phyloP scores from a whole-genome alignment of 2,888 invertebrate genomes.

The Hylaea fasciaria region DNA sequence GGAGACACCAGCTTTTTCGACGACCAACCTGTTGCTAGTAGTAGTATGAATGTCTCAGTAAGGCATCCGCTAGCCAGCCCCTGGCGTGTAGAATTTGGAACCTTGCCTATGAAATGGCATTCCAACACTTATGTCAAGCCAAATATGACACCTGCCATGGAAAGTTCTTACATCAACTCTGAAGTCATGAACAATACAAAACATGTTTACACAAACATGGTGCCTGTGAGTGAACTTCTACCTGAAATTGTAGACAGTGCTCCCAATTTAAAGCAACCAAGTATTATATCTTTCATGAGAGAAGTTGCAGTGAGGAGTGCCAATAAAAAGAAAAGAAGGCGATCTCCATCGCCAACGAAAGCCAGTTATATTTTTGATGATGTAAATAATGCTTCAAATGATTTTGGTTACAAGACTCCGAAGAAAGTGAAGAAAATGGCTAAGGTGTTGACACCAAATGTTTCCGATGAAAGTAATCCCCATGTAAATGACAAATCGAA shows the following conservation, averaged over 20 bases:
- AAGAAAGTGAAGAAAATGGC: slow-evolving; percentile 38
- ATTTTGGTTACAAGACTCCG: slow-evolving; percentile 36
- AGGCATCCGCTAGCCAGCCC: slow-evolving; percentile 73
- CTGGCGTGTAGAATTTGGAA: slow-evolving; percentile 77
- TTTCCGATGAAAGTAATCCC: slow-evolving; percentile 36
- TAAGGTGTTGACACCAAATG: slow-evolving; percentile 25
- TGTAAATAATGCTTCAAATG: slow-evolving; percentile 40
- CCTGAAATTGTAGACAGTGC: slow-evolving; percentile 54
- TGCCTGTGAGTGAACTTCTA: slow-evolving; percentile 54
- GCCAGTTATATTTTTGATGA: slow-evolving; percentile 60
- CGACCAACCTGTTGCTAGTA: slow-evolving; percentile 75
- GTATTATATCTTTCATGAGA: slow-evolving; percentile 77
- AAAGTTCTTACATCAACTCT: slow-evolving; percentile 72
- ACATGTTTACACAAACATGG: slow-evolving; percentile 76
- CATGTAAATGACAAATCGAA: slow-evolving; percentile 45
- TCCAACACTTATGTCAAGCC: slow-evolving; percentile 75
- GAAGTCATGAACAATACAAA: slow-evolving; percentile 66
- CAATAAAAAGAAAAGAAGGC: slow-evolving; percentile 63
- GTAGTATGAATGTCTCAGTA: slow-evolving; percentile 72
- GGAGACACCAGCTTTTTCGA: slow-evolving; percentile 75
- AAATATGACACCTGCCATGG: slow-evolving; percentile 81
- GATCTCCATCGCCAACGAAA: slow-evolving; percentile 61
- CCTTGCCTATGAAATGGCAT: slow-evolving; percentile 77
- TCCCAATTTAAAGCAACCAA: slow-evolving; percentile 71
- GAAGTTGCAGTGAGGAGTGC: slow-evolving; percentile 70